Evolutionary conservation across 2,888 invertebrate species (phyloP).

Genomic region (Cyaniris semiargus): DNA sequence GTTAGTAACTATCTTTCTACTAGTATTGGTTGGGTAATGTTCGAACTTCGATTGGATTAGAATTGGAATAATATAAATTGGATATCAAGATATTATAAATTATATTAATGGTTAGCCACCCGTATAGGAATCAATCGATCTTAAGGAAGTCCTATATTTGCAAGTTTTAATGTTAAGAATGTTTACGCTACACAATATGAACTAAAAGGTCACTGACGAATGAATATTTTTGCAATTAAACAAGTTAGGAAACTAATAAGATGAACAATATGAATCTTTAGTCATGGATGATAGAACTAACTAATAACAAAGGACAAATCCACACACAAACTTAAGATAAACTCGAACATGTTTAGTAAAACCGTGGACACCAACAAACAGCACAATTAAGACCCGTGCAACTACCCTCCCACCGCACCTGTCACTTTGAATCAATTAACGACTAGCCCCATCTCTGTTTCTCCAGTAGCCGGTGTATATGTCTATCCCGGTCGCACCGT

Average conservation of each 20-base stretch:
- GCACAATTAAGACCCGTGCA: constrained; percentile 45
- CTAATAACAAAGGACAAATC: not conserved
- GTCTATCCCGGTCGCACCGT: constrained; percentile 42
- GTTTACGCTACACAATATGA: too few relatives aligned
- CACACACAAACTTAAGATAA: not conserved
- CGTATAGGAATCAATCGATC: too few relatives aligned
- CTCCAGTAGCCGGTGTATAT: not conserved
- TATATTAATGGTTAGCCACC: too few relatives aligned
- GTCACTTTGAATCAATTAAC: constrained; percentile 60
- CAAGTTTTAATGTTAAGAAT: too few relatives aligned
- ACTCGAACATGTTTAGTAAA: constrained; percentile 12
- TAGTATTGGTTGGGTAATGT: too few relatives aligned
- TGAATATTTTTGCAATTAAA: not conserved
- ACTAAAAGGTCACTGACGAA: too few relatives aligned
- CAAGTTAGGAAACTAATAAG: not conserved
- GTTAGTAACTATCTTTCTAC: too few relatives aligned
- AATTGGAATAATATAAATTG: too few relatives aligned
- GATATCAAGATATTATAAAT: too few relatives aligned
- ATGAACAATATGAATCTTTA: not conserved
- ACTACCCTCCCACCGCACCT: constrained; percentile 50
- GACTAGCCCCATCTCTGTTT: constrained; percentile 43
- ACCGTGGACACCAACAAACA: constrained; percentile 43
- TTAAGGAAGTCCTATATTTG: too few relatives aligned
- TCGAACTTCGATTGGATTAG: too few relatives aligned
- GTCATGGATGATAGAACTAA: not conserved